Percentiles rank a stretch among this genome's conserved stretches.
Evolutionary conservation across 2,888 invertebrate genomes (phyloP).

Genomic region (Apamea sordens): DNA sequence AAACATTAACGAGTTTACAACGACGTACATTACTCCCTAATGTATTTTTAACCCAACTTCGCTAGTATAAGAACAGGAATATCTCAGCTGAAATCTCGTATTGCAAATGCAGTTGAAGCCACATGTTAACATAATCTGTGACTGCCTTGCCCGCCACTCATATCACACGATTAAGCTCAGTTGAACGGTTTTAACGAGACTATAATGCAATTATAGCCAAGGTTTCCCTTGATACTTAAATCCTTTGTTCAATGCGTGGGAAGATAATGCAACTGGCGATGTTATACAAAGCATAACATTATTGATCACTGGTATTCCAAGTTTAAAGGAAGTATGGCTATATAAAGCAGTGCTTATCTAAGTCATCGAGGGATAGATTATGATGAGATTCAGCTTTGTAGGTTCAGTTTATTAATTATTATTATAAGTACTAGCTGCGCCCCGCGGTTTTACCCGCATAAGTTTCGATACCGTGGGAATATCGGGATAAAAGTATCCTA

Average conservation of each 20-base stretch:
- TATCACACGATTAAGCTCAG: conserved; percentile 14
- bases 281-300: not conserved
- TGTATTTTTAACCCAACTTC: conserved; percentile 6
- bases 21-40: not conserved
- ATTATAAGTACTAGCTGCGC: not conserved
- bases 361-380: not conserved
- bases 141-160: not conserved
- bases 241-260: conserved; percentile 12
- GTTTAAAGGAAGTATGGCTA: not conserved
- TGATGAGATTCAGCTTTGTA: not conserved
- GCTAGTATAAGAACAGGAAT: not conserved
- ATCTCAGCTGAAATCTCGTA: not conserved
- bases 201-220: conserved; percentile 46
- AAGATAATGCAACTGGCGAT: conserved; percentile 26
- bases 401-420: not conserved
- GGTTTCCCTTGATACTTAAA: conserved; percentile 30
- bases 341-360: not conserved
- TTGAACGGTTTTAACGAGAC: conserved; percentile 26
- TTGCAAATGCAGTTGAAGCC: conserved; percentile 8
- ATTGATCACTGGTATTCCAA: not conserved
- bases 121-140: conserved; percentile 8
- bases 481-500: too few relatives aligned
- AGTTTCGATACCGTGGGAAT: too few relatives aligned
- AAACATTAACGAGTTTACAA: not conserved
- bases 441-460: too few relatives aligned